Base-by-base conservation (phyloP, 2,888 invertebrate species). In the Pachymerium ferrugineum region DNA sequence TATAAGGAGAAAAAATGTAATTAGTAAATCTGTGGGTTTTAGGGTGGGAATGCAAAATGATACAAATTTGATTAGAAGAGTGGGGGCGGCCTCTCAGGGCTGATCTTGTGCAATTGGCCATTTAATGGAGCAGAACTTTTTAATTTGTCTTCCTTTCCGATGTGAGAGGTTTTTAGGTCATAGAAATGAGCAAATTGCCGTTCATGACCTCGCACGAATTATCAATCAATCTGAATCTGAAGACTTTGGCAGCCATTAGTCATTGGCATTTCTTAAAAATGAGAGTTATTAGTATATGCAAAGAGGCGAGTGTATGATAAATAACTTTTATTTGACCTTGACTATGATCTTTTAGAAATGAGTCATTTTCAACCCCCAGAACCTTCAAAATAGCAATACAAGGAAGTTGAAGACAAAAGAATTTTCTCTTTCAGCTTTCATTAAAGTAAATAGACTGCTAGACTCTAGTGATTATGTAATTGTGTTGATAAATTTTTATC, bases 111-210 rank as follows among this genome's bases (percentile, higher is more conserved):
- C 62, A 62, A 62, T 62, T 62, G 62, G 62, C 62, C 62, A 62
- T 22, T 62, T 62, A 62, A 62, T 62, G 62, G 62, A 62, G 62
- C 62, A 62, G 62, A 62, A 62, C 62, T 62, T 62, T 62, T 62
- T 62, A 62, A 62, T 62, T 62, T 62, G 28, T 62, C 62, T 62
- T 62, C 25, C 22, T 62, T 62, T 62, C 62, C 62, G 62, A 28
- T 62, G 62, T 62, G 62, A 62, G 62, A 62, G 62, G 62, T 62
- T 62, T 62, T 62, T 62, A 62, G 62, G 62, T 62, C 62, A 62
- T 62, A 62, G 62, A 62, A 62, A 62, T 62, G 62, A 62, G 62
- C 62, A 62, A 62, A 62, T 62, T 28, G 25, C 22, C n/a, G 62
- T 62, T 62, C 62, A 62, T 62, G 62, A 62, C 62, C 62, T 12